Conservation (phyloP, 1,140 invertebrate species). For the Frieseomelitta varia region DNA sequence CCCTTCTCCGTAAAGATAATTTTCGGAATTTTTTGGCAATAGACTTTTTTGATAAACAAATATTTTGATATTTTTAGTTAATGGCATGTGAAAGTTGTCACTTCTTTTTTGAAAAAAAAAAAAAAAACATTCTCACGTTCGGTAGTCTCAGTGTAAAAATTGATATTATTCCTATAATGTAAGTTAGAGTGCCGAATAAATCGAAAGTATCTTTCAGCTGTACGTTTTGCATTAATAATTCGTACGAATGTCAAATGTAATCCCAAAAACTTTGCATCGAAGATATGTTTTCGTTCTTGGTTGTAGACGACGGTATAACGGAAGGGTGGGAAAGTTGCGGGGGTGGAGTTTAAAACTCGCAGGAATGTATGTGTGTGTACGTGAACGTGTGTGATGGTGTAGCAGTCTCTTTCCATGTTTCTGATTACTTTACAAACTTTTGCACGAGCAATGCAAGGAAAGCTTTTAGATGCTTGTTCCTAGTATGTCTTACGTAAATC, state of each 20-base stretch:
- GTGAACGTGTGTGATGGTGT: background rate
- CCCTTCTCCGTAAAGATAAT: too few species aligned
- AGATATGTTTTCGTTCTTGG: slow-evolving; percentile 56
- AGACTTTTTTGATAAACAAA: too few species aligned
- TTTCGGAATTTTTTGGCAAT: too few species aligned
- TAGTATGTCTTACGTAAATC: slow-evolving; percentile 42
- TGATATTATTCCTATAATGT: background rate
- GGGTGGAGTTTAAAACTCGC: slow-evolving; percentile 62
- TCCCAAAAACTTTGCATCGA: slow-evolving; percentile 33
- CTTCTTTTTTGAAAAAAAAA: too few species aligned
- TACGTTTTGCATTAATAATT: slow-evolving; percentile 54
- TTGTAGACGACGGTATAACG: slow-evolving; percentile 49
- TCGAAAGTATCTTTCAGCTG: background rate
- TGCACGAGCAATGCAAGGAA: slow-evolving; percentile 53
- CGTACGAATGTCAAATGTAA: slow-evolving; percentile 12
- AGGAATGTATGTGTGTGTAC: slow-evolving; percentile 45
- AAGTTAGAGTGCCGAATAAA: background rate
- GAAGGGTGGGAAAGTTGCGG: slow-evolving; percentile 45
- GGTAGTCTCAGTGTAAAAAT: background rate
- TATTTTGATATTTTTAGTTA: too few species aligned
- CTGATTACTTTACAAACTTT: slow-evolving; percentile 67
- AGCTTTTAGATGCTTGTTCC: slow-evolving; percentile 60
- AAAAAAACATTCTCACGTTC: too few species aligned
- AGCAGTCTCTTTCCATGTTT: slow-evolving; percentile 58
- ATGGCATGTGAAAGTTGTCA: too few species aligned